phyloP scores from a whole-genome alignment of 2,888 invertebrate genomes.

The Lochmaea crataegi region DNA sequence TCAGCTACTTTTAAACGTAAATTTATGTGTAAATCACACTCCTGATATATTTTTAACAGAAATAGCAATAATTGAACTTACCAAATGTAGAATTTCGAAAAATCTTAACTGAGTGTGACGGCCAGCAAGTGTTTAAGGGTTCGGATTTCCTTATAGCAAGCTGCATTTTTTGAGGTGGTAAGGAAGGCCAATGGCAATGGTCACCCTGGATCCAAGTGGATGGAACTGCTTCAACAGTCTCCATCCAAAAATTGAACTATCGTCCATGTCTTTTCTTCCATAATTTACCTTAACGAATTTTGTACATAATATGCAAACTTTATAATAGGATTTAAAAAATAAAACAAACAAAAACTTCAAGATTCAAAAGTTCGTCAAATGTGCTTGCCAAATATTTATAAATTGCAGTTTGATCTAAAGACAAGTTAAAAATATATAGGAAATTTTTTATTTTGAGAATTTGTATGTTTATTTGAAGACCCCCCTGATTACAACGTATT shows the following conservation, averaged over 20 bases:
- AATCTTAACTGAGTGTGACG: conserved; percentile 29
- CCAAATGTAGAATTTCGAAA: conserved; percentile 36
- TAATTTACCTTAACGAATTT: neutral
- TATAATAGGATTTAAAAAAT: neutral
- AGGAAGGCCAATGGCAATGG: conserved; percentile 35
- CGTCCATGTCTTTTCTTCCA: conserved; percentile 28
- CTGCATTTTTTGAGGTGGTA: conserved; percentile 25
- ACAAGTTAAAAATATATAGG: neutral
- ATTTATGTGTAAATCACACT: too few relatives aligned
- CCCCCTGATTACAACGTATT: too few relatives aligned
- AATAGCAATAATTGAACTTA: conserved; percentile 18
- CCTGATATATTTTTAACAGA: neutral
- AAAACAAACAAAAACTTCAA: conserved; percentile 5
- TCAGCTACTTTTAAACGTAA: too few relatives aligned
- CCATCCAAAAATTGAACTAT: conserved; percentile 25
- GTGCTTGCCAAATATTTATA: too few relatives aligned
- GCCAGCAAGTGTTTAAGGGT: conserved; percentile 35
- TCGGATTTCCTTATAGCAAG: conserved; percentile 33
- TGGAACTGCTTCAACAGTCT: conserved; percentile 24
- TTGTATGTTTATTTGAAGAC: neutral
- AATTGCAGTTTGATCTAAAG: too few relatives aligned
- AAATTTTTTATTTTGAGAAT: neutral
- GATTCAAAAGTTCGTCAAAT: neutral
- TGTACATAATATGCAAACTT: neutral
- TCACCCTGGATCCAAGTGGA: conserved; percentile 23